phyloP scores from a whole-genome alignment of 2,888 invertebrate species.

The Eristalis tenax region DNA sequence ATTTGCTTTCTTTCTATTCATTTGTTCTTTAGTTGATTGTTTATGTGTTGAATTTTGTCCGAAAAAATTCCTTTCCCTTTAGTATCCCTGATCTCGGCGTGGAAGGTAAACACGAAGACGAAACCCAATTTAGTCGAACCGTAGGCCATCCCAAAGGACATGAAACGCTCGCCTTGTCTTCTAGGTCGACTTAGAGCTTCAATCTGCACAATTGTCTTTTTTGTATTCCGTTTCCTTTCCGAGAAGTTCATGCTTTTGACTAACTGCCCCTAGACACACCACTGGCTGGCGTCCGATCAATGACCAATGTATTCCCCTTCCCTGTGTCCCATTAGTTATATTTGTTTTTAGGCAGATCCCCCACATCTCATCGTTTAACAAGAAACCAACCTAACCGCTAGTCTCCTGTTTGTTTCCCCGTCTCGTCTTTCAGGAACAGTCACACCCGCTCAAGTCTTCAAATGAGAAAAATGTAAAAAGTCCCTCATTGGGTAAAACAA shows the following conservation, averaged over 20 bases:
- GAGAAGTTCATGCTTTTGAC: not conserved
- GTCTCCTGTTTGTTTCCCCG: not conserved
- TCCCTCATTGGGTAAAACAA: slow-evolving; percentile 55
- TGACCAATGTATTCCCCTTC: too few relatives aligned
- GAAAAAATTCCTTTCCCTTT: not conserved
- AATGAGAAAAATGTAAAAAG: slow-evolving; percentile 56
- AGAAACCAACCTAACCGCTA: not conserved
- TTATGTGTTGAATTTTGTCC: not conserved
- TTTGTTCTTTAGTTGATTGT: not conserved
- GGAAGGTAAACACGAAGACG: not conserved
- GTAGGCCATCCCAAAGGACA: not conserved
- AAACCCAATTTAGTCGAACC: not conserved
- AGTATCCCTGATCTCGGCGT: not conserved
- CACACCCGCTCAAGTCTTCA: slow-evolving; percentile 7
- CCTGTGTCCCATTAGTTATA: too few relatives aligned
- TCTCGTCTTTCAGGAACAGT: slow-evolving; percentile 23
- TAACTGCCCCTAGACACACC: not conserved
- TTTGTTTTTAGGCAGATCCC: too few relatives aligned
- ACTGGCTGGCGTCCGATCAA: too few relatives aligned
- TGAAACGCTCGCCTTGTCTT: too few relatives aligned
- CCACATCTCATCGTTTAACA: too few relatives aligned
- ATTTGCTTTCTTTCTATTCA: not conserved
- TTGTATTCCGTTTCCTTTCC: not conserved
- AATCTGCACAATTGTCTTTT: not conserved
- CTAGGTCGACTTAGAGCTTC: too few relatives aligned